Evolutionary conservation across 2,797 vertebrate genomes (phyloP), one percentile per base, ranked within the genome.

Genomic region (Uromys caudimaculatus): DNA sequence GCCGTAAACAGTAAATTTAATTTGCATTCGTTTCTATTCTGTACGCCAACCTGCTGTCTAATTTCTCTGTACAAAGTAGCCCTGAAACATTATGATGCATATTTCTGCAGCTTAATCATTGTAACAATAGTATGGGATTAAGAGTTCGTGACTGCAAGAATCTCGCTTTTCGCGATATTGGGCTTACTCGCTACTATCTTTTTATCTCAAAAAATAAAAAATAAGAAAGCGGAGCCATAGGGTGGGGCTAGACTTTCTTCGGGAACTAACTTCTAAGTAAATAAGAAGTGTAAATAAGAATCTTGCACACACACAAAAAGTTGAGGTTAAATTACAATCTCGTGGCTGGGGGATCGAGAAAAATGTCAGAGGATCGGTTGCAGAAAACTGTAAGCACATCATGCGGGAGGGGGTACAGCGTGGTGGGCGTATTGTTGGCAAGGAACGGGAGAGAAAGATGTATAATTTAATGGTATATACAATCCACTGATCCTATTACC

Each of bases 391-490:
- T 98, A 98, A 98, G 98, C 98, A 98, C 98, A 99, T 99, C 98
- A 98, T 99, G 99, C 98, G 98, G 98, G 98, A 98, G 97, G 98
- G 98, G 98, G 97, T 97, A 98, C 98, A 98, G 98, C 99, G 98
- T 98, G 99, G 99, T 99, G 99, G 99, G 99, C 98, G 98, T 99
- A 98, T 98, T 99, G 99, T 99, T 99, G 99, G 99, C 99, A 98
- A 98, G 98, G 98, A 99, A 99, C 98, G 98, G 99, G 98, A 98
- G 98, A 98, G 99, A 98, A 99, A 99, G 99, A 99, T 99, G 99
- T 99, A 99, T 99, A 99, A 99, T 99, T 99, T 99, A 98, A 99
- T 99, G 99, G 99, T 99, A 99, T 99, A 98, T 98, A 98, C 98
- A 99, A 98, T 98, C 98, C 97, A 98, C 98, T 98, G 98, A 98